Conservation (phyloP, 2,797 vertebrate species). For the Spinus olivaceus region DNA sequence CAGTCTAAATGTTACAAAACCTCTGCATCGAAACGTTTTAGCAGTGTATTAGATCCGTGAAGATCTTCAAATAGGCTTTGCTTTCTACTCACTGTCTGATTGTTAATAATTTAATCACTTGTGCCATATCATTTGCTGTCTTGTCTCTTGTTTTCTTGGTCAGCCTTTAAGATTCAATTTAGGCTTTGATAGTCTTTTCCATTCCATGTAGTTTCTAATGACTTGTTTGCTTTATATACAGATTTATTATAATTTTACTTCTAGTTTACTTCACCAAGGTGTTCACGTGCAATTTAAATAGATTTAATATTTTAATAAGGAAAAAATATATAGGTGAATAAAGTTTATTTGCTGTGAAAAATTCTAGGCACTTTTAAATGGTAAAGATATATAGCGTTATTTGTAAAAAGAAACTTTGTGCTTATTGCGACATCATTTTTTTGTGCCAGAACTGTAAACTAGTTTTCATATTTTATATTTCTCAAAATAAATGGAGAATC, state of each 20-base stretch:
- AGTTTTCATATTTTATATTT: conserved; percentile 76
- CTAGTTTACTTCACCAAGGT: conserved; percentile 25
- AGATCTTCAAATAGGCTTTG: conserved; percentile 7
- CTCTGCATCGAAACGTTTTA: neutral
- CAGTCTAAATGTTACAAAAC: conserved; percentile 13
- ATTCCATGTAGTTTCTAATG: conserved; percentile 33
- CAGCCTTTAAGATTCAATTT: neutral
- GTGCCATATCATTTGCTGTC: conserved; percentile 34
- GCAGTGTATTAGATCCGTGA: neutral
- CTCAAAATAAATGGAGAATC: conserved; percentile 73
- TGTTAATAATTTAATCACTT: conserved; percentile 26
- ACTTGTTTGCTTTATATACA: conserved; percentile 2
- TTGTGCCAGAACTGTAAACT: conserved; percentile 70
- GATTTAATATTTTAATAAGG: conserved; percentile 64
- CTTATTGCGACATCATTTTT: conserved; percentile 65
- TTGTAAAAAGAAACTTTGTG: conserved; percentile 64
- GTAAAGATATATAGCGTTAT: conserved; percentile 44
- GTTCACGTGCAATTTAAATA: conserved; percentile 36
- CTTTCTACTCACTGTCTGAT: neutral
- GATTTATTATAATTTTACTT: neutral
- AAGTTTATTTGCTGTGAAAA: conserved; percentile 67
- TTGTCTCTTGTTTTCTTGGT: conserved; percentile 37
- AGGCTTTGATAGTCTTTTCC: conserved; percentile 27
- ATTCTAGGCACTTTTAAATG: conserved; percentile 65
- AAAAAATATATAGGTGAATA: conserved; percentile 43